Evolutionary conservation across 2,888 invertebrate species (phyloP).

Genomic region (Hemicrepidius hirtus): DNA sequence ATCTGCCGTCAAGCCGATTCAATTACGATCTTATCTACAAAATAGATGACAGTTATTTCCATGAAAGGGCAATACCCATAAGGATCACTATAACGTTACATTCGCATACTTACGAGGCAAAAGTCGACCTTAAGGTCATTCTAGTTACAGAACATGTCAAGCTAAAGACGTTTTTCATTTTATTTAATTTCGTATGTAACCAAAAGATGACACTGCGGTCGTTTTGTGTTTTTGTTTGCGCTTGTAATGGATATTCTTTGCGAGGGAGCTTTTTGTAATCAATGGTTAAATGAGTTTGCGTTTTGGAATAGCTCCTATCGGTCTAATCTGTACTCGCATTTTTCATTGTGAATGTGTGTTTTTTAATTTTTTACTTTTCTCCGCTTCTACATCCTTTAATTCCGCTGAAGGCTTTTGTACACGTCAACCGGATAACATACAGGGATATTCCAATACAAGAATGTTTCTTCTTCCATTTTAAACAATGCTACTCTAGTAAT

Average conservation of each 20-base stretch:
- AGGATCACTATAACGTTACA: constrained; percentile 64
- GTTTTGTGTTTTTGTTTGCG: constrained; percentile 59
- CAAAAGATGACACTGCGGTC: constrained; percentile 64
- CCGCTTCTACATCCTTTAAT: constrained; percentile 47
- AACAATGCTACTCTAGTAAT: neutral
- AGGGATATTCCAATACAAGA: neutral
- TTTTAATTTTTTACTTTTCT: constrained; percentile 54
- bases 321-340: constrained; percentile 58
- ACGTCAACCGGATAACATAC: constrained; percentile 13
- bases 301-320: constrained; percentile 57
- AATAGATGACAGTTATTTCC: constrained; percentile 74
- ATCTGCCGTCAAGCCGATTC: constrained; percentile 73
- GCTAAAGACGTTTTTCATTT: constrained; percentile 68
- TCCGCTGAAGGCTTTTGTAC: constrained; percentile 40
- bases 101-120: constrained; percentile 53
- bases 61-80: constrained; percentile 71
- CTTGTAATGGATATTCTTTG: constrained; percentile 59
- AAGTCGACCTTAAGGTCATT: constrained; percentile 63
- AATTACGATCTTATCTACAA: constrained; percentile 74
- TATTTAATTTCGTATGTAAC: constrained; percentile 67
- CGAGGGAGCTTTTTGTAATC: constrained; percentile 57
- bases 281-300: constrained; percentile 60
- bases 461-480: constrained; percentile 11
- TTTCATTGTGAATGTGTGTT: constrained; percentile 58
- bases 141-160: constrained; percentile 63